Percentiles rank a stretch among this genome's conserved stretches.
phyloP scores from a whole-genome alignment of 2,888 invertebrate genomes.

The Eupelmus urozonus region DNA sequence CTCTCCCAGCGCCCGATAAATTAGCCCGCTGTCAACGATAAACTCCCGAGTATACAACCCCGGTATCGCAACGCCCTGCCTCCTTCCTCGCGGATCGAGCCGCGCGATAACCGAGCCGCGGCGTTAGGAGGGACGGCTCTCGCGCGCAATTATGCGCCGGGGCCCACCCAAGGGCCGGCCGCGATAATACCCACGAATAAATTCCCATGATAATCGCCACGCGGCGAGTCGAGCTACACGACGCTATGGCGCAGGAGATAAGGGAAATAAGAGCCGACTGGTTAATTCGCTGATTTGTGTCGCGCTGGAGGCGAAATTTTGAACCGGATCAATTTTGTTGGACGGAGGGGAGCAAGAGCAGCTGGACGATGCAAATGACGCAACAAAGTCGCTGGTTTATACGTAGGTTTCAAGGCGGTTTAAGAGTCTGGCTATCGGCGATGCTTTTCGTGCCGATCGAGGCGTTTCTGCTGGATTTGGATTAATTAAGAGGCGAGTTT shows the following conservation, averaged over 20 bases:
- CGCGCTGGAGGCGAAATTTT: constrained; percentile 5
- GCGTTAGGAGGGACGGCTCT: not conserved
- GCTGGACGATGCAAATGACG: constrained; percentile 23
- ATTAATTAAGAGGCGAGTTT: constrained; percentile 11
- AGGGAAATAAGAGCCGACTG: constrained; percentile 2
- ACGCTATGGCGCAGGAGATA: not conserved
- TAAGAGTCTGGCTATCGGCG: too few relatives aligned
- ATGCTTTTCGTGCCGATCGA: not conserved
- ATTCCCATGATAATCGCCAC: constrained; percentile 47
- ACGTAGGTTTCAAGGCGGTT: not conserved
- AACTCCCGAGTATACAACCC: constrained; percentile 54
- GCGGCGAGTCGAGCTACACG: not conserved
- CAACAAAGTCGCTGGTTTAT: constrained; percentile 37
- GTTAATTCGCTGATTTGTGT: constrained; percentile 43
- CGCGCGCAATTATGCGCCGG: constrained; percentile 42
- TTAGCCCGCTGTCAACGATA: constrained; percentile 52
- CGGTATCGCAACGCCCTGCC: not conserved
- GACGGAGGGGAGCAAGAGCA: not conserved
- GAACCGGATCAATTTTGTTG: constrained; percentile 20
- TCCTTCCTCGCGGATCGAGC: not conserved
- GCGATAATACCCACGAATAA: constrained; percentile 49
- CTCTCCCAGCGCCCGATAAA: constrained; percentile 38
- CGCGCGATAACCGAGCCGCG: constrained; percentile 30
- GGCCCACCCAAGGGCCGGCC: constrained; percentile 54
- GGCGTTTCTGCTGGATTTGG: not conserved